These are phyloP conservation scores for Miniopterus natalensis DNA, from an alignment of 2,113 vertebrate genomes.

Conservation along the genomic window DNA sequence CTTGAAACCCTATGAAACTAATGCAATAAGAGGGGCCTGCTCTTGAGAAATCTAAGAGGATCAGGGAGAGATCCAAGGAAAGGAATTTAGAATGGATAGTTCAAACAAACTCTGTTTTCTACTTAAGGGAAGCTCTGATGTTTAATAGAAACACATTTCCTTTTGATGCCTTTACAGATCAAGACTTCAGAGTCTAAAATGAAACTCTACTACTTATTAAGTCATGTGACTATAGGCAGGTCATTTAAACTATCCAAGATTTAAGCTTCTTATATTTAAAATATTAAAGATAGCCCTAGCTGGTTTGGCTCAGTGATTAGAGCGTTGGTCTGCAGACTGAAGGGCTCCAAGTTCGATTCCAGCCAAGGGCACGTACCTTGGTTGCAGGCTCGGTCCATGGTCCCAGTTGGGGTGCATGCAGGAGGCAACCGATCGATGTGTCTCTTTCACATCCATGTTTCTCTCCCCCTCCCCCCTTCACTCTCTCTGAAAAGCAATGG, in stretches of 20 bases:
- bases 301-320: no score
- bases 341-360: no score
- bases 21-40: neutral
- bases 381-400: no score
- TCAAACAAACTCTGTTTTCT: neutral
- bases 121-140: neutral
- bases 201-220: neutral
- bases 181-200: neutral
- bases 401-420: no score
- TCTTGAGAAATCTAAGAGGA: neutral
- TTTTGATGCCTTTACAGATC: neutral
- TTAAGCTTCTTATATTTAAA: constrained; percentile 16
- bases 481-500: no score
- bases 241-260: neutral
- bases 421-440: no score
- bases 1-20: neutral
- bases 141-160: neutral
- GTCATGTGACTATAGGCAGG: neutral
- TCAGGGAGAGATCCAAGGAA: neutral
- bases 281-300: neutral
- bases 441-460: no score
- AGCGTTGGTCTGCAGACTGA: no score
- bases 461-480: no score
- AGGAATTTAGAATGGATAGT: neutral
- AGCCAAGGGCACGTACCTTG: no score